phyloP scores from a whole-genome alignment of 2,888 invertebrate species.

The Labia minor region DNA sequence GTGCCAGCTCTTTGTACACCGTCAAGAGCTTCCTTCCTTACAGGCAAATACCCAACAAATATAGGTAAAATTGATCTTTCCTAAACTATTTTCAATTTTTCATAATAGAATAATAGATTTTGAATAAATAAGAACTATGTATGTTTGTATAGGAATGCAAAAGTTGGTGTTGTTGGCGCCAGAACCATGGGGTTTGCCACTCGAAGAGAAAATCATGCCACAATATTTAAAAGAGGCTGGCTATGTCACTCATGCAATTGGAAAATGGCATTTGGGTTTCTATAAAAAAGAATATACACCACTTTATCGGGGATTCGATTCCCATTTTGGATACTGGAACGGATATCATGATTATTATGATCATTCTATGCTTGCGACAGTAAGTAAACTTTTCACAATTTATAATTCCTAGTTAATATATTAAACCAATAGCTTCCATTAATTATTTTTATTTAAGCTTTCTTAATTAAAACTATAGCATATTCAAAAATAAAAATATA shows the following conservation, averaged over 20 bases:
- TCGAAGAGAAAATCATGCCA: constrained; percentile 41
- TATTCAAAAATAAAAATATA: too few species aligned
- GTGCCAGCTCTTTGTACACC: constrained; percentile 45
- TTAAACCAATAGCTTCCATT: too few species aligned
- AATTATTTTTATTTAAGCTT: too few species aligned
- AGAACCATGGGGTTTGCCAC: constrained; percentile 42
- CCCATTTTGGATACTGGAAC: constrained; percentile 75
- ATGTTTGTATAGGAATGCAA: constrained; percentile 39
- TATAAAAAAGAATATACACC: constrained; percentile 50
- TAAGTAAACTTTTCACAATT: constrained; percentile 31
- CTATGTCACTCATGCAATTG: constrained; percentile 42
- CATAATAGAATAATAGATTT: background rate
- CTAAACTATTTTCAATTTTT: background rate
- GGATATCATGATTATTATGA: constrained; percentile 73
- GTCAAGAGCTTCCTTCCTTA: constrained; percentile 41
- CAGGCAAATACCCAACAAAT: constrained; percentile 44
- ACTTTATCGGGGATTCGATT: constrained; percentile 61
- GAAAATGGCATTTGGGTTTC: constrained; percentile 46
- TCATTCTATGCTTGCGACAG: constrained; percentile 42
- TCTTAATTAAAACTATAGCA: too few species aligned
- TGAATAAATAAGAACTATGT: too few species aligned
- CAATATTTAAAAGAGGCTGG: constrained; percentile 40
- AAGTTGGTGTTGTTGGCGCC: constrained; percentile 40
- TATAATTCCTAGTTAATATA: constrained; percentile 20
- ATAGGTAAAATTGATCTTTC: constrained; percentile 34